Conservation (phyloP, 2,113 vertebrate genomes). For the Microtus pennsylvanicus region DNA sequence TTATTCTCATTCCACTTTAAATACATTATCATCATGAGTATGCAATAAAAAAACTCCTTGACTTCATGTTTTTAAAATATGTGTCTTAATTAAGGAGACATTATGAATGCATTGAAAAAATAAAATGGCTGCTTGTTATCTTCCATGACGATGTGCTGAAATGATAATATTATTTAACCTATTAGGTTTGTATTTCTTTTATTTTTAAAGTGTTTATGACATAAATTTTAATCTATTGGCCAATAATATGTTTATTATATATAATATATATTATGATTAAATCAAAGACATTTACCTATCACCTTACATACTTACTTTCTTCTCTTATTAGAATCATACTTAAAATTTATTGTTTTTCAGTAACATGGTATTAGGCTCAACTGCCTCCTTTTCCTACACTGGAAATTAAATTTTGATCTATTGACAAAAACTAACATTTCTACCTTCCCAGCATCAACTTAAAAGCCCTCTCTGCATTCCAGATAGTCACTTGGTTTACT, state of each 20-base stretch:
- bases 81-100: not conserved
- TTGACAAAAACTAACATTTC: not conserved
- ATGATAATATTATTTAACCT: not conserved
- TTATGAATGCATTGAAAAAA: not conserved
- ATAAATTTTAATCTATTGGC: not conserved
- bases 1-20: slow-evolving; percentile 17
- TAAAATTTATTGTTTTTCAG: not conserved
- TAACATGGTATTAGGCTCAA: not conserved
- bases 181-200: not conserved
- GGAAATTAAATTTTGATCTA: not conserved
- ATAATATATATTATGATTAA: not conserved
- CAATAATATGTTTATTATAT: not conserved
- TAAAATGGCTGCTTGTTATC: not conserved
- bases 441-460: not conserved
- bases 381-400: not conserved
- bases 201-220: not conserved
- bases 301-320: not conserved
- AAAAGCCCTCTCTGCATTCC: not conserved
- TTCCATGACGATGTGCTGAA: not conserved
- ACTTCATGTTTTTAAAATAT: slow-evolving; percentile 24
- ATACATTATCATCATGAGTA: not conserved
- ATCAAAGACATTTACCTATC: not conserved
- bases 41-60: not conserved
- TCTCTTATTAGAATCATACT: not conserved
- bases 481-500: not conserved